Conservation (phyloP, 2,113 vertebrate genomes). For the Cryptoleucopteryx plumbea region DNA sequence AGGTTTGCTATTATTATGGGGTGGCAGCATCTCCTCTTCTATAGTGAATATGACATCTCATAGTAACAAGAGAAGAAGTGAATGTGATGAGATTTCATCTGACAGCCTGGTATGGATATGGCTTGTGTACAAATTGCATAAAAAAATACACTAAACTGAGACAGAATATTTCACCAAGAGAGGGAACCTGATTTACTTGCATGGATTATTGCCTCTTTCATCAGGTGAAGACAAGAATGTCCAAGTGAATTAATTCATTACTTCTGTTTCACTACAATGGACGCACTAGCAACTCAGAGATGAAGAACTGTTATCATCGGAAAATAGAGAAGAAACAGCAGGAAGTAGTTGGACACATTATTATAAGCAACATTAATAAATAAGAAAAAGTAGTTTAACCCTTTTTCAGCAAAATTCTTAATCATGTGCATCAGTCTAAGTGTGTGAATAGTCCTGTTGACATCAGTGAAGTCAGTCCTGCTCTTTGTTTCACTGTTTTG, state of each 20-base stretch:
- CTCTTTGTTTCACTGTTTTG: not conserved
- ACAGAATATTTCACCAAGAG: not conserved
- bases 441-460: not conserved
- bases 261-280: not conserved
- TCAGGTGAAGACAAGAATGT: not conserved
- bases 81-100: not conserved
- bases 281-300: not conserved
- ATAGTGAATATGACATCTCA: not conserved
- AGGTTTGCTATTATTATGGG: not conserved
- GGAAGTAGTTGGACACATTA: not conserved
- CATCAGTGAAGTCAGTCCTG: not conserved
- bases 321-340: not conserved
- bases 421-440: not conserved
- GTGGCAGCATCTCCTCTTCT: not conserved
- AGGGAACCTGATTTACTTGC: not conserved
- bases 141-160: not conserved
- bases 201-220: not conserved
- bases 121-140: not conserved
- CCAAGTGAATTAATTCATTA: not conserved
- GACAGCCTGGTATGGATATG: not conserved
- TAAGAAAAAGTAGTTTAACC: not conserved
- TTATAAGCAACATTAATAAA: not conserved
- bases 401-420: not conserved
- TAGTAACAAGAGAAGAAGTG: not conserved
- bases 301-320: not conserved